phyloP scores from a whole-genome alignment of 2,113 vertebrate genomes.

The Dasyurus viverrinus region DNA sequence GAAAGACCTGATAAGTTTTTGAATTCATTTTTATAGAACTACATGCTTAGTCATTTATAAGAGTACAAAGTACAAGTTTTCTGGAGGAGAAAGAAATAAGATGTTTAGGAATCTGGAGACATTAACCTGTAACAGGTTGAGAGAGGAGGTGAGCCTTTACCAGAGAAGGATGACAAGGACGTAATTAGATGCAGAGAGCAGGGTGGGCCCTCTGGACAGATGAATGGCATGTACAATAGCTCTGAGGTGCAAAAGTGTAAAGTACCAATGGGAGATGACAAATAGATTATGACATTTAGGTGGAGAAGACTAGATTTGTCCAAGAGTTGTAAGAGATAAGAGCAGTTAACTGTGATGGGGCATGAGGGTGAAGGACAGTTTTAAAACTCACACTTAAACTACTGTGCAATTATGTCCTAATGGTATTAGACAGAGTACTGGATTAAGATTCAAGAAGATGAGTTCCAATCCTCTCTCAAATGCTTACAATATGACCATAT shows the following conservation, averaged over 20 bases:
- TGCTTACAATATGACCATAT: neutral
- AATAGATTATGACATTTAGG: neutral
- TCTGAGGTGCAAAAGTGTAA: neutral
- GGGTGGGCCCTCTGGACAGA: neutral
- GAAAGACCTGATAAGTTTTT: neutral
- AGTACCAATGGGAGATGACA: neutral
- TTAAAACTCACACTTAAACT: neutral
- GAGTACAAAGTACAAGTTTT: neutral
- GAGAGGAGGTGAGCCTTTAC: neutral
- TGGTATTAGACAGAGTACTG: neutral
- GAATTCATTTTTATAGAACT: neutral
- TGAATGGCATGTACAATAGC: neutral
- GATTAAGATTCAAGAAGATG: neutral
- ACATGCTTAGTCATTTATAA: neutral
- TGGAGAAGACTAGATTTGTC: neutral
- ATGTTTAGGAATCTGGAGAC: neutral
- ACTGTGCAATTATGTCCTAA: neutral
- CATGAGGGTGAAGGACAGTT: neutral
- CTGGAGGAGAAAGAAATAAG: neutral
- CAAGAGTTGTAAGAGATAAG: neutral
- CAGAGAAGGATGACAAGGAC: neutral
- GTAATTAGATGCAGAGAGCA: neutral
- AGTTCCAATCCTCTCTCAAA: neutral
- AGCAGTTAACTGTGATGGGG: neutral
- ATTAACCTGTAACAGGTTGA: neutral